phyloP scores from a whole-genome alignment of 2,113 vertebrate species.

The Corvus cornix region DNA sequence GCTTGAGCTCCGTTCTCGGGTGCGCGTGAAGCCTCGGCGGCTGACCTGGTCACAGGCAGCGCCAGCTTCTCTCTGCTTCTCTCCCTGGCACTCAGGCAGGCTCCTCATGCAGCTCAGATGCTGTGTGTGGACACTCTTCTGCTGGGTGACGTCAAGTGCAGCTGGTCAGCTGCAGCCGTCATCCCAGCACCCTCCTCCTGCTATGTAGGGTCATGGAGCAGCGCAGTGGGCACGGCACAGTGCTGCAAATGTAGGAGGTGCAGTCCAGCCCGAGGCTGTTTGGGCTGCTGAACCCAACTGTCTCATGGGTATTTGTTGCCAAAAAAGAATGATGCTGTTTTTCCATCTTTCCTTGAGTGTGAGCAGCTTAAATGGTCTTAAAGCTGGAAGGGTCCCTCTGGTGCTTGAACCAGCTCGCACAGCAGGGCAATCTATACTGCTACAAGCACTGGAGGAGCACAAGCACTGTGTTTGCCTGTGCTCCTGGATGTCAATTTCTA shows the following conservation, averaged over 20 bases:
- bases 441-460: background rate
- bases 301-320: background rate
- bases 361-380: background rate
- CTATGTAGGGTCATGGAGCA: constrained; percentile 40
- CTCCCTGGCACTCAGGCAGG: accelerated
- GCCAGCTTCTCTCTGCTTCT: background rate
- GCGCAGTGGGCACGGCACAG: background rate
- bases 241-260: background rate
- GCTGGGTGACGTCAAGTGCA: background rate
- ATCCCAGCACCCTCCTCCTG: background rate
- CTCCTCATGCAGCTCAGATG: background rate
- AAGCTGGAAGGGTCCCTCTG: background rate
- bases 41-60: background rate
- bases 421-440: too few species aligned
- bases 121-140: background rate
- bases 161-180: background rate
- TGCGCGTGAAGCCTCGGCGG: accelerated
- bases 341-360: constrained; percentile 1
- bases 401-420: background rate
- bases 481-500: background rate
- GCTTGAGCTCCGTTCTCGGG: accelerated
- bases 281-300: background rate
- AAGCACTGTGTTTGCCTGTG: accelerated
- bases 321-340: background rate
- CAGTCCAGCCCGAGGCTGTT: background rate